A percentile compares a stretch with the other conserved stretches of the same genome.
Conservation (phyloP, 2,888 invertebrate genomes). For the Cryptophagus acutangulus region DNA sequence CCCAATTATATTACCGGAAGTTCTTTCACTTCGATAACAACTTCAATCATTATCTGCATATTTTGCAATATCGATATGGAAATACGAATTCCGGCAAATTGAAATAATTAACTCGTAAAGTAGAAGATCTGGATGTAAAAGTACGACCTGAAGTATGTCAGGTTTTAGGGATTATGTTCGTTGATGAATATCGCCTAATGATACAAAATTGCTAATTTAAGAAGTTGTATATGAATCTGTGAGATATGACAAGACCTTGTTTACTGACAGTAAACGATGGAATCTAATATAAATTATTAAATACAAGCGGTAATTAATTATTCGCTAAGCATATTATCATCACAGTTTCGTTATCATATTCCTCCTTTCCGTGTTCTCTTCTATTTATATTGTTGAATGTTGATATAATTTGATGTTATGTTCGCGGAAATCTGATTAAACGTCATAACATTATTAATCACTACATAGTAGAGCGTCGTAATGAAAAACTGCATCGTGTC, state of each 20-base stretch:
- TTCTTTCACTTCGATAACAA: too few relatives aligned
- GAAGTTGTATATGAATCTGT: conserved; percentile 1
- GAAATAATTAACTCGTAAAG: too few relatives aligned
- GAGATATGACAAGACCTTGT: conserved; percentile 1
- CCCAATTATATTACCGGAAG: too few relatives aligned
- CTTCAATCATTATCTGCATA: too few relatives aligned
- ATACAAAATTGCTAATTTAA: too few relatives aligned
- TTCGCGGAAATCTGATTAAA: background rate
- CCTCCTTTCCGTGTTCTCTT: background rate
- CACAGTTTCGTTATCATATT: conserved; percentile 1
- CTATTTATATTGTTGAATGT: conserved; percentile 1
- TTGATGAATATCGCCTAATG: too few relatives aligned
- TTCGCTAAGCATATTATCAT: conserved; percentile 1
- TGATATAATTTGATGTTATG: background rate
- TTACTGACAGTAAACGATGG: background rate
- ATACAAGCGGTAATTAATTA: conserved; percentile 1
- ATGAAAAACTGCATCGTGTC: conserved; percentile 19
- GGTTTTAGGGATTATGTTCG: too few relatives aligned
- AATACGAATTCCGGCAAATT: too few relatives aligned
- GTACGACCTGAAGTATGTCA: too few relatives aligned
- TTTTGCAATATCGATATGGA: too few relatives aligned
- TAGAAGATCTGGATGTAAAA: too few relatives aligned
- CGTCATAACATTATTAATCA: background rate
- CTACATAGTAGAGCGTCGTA: conserved; percentile 6
- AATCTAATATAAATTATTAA: conserved; percentile 1